These are phyloP conservation scores for Cossypha niveicapilla DNA, from an alignment of 2,797 vertebrate species.

Conservation along the genomic window DNA sequence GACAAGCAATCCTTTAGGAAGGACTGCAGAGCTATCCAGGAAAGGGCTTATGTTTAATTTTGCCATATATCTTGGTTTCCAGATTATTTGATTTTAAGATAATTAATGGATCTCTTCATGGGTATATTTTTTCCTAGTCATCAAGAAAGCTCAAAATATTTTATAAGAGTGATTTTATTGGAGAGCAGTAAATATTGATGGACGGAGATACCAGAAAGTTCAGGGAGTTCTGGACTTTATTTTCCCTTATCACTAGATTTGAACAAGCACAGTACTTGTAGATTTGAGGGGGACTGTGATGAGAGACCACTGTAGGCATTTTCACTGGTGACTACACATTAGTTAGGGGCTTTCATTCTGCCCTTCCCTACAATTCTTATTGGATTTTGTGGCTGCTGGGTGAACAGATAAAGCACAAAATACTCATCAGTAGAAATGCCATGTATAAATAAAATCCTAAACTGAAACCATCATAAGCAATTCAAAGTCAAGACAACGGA, in stretches of 20 bases:
- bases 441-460: slow-evolving; percentile 26
- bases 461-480: neutral
- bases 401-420: slow-evolving; percentile 26
- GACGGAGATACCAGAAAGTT: neutral
- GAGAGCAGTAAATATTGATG: slow-evolving; percentile 6
- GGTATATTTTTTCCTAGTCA: slow-evolving; percentile 28
- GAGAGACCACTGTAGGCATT: neutral
- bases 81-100: slow-evolving; percentile 46
- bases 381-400: neutral
- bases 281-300: neutral
- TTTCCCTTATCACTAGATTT: neutral
- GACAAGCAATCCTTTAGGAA: neutral
- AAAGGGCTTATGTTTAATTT: slow-evolving; percentile 37
- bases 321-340: neutral
- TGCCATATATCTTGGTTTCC: neutral
- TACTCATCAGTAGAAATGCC: neutral
- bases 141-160: slow-evolving; percentile 46
- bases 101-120: slow-evolving; percentile 27
- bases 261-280: neutral
- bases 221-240: neutral
- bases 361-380: neutral
- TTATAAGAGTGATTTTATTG: slow-evolving; percentile 26
- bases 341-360: neutral
- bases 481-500: neutral
- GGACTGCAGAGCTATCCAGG: neutral